A percentile compares a stretch with the other conserved stretches of the same genome.
Evolutionary conservation across 1,140 invertebrate species (phyloP).

Genomic region (Hestina assimilis): DNA sequence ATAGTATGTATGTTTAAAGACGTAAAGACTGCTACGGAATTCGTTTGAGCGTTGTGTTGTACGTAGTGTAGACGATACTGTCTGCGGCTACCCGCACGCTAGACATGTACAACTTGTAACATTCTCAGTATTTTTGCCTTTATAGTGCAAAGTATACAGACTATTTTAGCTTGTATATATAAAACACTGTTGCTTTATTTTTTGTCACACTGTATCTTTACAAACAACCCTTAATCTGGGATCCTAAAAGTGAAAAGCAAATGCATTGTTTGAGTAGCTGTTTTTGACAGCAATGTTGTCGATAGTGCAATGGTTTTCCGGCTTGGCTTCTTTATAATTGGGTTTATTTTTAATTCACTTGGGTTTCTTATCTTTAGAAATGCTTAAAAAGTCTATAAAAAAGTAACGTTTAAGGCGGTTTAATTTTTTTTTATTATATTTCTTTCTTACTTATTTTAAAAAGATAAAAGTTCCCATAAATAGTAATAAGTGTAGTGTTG

Average conservation of each 20-base stretch:
- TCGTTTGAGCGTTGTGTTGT: conserved; percentile 1
- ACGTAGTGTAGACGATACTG: conserved; percentile 23
- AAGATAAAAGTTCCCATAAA: too few species aligned
- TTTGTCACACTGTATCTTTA: conserved; percentile 9
- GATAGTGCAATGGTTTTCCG: conserved; percentile 9
- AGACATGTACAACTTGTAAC: conserved; percentile 5
- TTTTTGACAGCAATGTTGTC: conserved; percentile 16
- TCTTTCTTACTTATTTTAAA: too few species aligned
- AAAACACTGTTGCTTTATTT: background rate
- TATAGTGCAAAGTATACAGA: background rate
- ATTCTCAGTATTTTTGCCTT: background rate
- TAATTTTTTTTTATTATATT: too few species aligned
- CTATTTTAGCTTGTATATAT: conserved; percentile 3
- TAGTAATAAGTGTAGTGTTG: too few species aligned
- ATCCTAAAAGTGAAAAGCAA: conserved; percentile 24
- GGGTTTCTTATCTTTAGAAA: too few species aligned
- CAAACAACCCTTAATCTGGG: conserved; percentile 27
- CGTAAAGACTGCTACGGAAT: conserved; percentile 1
- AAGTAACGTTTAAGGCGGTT: too few species aligned
- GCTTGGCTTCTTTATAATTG: conserved; percentile 5
- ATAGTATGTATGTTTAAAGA: conserved; percentile 7
- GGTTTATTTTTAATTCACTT: too few species aligned
- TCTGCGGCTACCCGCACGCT: conserved; percentile 26
- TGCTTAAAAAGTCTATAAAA: too few species aligned
- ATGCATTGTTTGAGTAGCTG: conserved; percentile 14